Base-by-base conservation (phyloP, 2,113 vertebrate genomes). In the Notothenia rossii region DNA sequence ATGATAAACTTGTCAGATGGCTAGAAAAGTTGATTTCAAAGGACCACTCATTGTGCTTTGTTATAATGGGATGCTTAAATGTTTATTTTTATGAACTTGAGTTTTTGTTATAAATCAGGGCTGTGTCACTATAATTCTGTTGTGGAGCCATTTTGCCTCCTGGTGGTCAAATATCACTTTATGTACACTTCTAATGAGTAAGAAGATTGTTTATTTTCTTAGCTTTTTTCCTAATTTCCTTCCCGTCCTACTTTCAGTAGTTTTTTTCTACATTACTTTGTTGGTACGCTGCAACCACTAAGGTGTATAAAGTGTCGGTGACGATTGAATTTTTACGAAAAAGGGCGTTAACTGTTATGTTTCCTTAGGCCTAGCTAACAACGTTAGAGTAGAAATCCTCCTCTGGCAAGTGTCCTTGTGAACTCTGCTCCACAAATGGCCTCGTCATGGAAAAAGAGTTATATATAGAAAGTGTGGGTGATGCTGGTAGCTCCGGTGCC, bases 391-490 rank as follows among this genome's bases (percentile, higher is more conserved):
- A 84, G 87, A 93, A 82, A 81, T 84, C 83, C 36, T 88, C 89
- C 91, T 81, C 87, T 76, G 82, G 89, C 90, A 72, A 89, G 85
- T 77, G 84, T 88, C 90, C 86, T 87, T 87, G 79, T 93, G 89
- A 92, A 90, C 93, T 85, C 91, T 92, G 89, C 81, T 89, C 93
- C 89, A 86, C 88, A 89, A 87, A 92, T 91, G 91, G 90, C 90
- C 88, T 75, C 46, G 84, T 86, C 87, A 93, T 94, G 93, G 94
- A 94, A 94, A 95, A 94, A 92, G 84, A 92, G 92, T 91, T 95
- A 95, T 90, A 93, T 93, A 91, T 95, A 95, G 94, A 89, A 88
- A 84, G 88, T 93, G 92, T 88, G 86, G 89, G 87, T 91, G 93
- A 92, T 93, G 93, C 87, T 89, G 90, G 84, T 85, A 55, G 85